Percentiles rank a stretch among this genome's conserved stretches.
Evolutionary conservation across 2,797 vertebrate genomes (phyloP).

Genomic region (Hemibagrus guttatus): DNA sequence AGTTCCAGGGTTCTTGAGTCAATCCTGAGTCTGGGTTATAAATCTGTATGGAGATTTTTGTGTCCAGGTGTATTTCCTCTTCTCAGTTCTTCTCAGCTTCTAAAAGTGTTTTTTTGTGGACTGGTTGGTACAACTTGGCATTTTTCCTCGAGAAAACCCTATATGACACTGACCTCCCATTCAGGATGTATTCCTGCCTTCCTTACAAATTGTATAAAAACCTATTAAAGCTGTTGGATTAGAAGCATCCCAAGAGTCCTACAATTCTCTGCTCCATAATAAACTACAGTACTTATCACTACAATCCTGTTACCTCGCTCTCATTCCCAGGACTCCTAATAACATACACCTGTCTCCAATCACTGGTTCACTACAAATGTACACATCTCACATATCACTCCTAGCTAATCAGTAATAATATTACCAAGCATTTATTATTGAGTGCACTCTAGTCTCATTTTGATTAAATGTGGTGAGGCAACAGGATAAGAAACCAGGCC

Average conservation of each 20-base stretch:
- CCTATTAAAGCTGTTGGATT: neutral
- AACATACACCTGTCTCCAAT: slow-evolving; percentile 1
- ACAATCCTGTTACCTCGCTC: neutral
- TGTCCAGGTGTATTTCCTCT: too few species aligned
- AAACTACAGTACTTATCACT: neutral
- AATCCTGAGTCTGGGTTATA: neutral
- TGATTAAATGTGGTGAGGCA: neutral
- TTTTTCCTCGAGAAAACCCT: neutral
- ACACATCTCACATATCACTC: neutral
- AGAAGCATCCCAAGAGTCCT: neutral
- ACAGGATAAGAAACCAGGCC: neutral
- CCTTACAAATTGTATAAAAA: neutral
- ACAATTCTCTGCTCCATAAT: neutral
- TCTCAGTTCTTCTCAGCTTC: neutral
- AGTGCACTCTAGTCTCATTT: neutral
- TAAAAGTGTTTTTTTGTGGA: neutral
- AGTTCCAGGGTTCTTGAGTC: neutral
- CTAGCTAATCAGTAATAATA: neutral
- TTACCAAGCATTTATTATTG: neutral
- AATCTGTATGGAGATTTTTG: too few species aligned
- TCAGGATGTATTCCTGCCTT: neutral
- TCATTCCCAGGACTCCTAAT: neutral
- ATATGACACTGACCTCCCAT: neutral
- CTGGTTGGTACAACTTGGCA: neutral
- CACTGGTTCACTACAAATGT: neutral